phyloP scores from a whole-genome alignment of 2,888 invertebrate species.

The Aspidapion aeneum region DNA sequence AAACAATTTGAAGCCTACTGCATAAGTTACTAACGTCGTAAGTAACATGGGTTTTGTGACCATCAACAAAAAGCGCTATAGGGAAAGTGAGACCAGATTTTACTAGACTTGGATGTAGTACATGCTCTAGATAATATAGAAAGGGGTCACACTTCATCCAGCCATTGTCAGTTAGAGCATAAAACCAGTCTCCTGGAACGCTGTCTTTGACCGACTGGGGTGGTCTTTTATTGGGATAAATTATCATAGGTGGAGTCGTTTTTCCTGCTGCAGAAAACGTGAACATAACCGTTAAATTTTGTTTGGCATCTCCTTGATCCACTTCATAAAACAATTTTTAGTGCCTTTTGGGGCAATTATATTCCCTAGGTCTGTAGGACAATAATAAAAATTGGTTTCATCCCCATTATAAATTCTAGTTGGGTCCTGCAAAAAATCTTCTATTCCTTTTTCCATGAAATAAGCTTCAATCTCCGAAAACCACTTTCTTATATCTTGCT shows the following conservation, averaged over 20 bases:
- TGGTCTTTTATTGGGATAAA: conserved; percentile 19
- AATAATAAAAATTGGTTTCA: conserved; percentile 23
- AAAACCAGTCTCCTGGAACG: conserved; percentile 19
- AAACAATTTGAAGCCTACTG: background rate
- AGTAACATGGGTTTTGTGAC: conserved; percentile 8
- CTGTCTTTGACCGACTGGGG: conserved; percentile 1
- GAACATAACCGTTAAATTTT: conserved; percentile 25
- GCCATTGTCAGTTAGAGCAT: conserved; percentile 15
- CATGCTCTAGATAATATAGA: conserved; percentile 2
- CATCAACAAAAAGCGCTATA: conserved; percentile 14
- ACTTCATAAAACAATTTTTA: conserved; percentile 23
- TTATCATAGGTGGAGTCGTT: conserved; percentile 17
- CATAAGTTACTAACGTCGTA: background rate
- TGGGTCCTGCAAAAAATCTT: conserved; percentile 22
- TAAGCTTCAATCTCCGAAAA: conserved; percentile 7
- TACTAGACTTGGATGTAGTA: conserved; percentile 7
- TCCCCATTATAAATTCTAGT: conserved; percentile 29
- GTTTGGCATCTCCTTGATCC: conserved; percentile 17
- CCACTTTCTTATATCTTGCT: conserved; percentile 8
- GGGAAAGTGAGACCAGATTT: conserved; percentile 9
- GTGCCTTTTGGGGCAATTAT: conserved; percentile 23
- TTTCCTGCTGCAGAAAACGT: conserved; percentile 19
- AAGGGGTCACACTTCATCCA: conserved; percentile 13
- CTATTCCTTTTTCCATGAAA: conserved; percentile 5
- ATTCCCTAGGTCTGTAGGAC: conserved; percentile 21